Conservation (phyloP, 2,888 invertebrate genomes). For the Chrysolina oricalcia region DNA sequence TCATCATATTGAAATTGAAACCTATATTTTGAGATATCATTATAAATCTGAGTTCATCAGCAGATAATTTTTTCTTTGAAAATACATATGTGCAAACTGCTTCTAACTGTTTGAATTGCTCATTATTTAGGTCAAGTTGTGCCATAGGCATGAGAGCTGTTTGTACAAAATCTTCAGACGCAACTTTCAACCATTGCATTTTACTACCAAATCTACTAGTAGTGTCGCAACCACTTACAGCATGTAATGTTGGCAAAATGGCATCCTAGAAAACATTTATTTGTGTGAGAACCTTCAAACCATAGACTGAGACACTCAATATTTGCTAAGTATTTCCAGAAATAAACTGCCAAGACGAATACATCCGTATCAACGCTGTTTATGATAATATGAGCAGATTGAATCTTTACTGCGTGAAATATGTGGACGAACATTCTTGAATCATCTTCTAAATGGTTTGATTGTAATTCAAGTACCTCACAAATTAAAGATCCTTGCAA, state of each 20-base stretch:
- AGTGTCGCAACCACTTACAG: neutral
- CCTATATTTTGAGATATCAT: constrained; percentile 53
- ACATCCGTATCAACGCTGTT: constrained; percentile 44
- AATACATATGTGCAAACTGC: constrained; percentile 46
- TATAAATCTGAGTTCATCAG: constrained; percentile 52
- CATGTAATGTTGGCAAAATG: constrained; percentile 3
- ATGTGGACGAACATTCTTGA: constrained; percentile 51
- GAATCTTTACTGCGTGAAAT: constrained; percentile 55
- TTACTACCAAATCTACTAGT: constrained; percentile 30
- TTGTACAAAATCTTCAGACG: constrained; percentile 54
- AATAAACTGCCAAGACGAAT: constrained; percentile 53
- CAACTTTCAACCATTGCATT: constrained; percentile 45
- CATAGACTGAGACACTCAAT: constrained; percentile 27
- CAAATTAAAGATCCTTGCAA: constrained; percentile 54
- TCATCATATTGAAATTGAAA: constrained; percentile 49
- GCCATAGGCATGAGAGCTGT: constrained; percentile 47
- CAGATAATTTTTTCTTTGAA: constrained; percentile 47
- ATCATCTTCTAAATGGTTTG: constrained; percentile 57
- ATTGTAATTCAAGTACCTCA: constrained; percentile 56
- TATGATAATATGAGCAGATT: constrained; percentile 39
- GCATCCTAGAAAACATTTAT: constrained; percentile 25
- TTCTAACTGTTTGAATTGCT: constrained; percentile 50
- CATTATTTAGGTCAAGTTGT: constrained; percentile 49
- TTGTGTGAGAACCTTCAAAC: constrained; percentile 25
- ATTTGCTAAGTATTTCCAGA: constrained; percentile 49